Conservation (phyloP, 2,888 invertebrate species). For the Orchestes rusci region DNA sequence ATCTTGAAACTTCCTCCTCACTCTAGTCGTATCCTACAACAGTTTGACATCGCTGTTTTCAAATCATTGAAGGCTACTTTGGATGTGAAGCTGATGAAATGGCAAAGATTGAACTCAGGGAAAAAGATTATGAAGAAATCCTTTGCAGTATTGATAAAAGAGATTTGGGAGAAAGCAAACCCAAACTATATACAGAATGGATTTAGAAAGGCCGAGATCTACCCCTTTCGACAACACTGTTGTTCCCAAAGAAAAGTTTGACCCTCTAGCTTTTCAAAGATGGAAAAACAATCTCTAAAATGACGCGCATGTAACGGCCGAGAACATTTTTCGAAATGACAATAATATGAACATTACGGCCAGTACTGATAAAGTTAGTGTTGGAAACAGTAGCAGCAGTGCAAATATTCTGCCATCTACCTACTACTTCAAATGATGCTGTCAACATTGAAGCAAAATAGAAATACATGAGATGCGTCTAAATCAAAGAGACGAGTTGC, state of each 20-base stretch:
- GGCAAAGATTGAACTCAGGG: conserved; percentile 7
- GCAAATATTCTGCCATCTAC: no score
- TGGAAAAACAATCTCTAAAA: no score
- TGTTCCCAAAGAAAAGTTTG: conserved; percentile 2
- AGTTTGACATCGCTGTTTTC: conserved; percentile 31
- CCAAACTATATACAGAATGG: conserved; percentile 22
- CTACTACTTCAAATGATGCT: no score
- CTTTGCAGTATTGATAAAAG: conserved; percentile 11
- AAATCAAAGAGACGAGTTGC: no score
- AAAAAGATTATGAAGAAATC: conserved; percentile 8
- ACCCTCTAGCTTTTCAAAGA: background rate
- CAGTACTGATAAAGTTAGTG: no score
- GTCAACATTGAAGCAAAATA: no score
- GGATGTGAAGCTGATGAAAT: conserved; percentile 12
- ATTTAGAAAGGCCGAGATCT: conserved; percentile 24
- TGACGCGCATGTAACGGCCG: no score
- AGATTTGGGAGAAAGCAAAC: conserved; percentile 18
- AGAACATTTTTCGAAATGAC: no score
- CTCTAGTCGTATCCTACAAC: conserved; percentile 31
- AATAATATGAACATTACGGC: no score
- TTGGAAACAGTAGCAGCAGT: no score
- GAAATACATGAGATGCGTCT: no score
- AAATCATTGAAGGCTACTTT: conserved; percentile 19
- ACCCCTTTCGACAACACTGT: conserved; percentile 3
- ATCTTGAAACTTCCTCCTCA: conserved; percentile 31